Conservation (phyloP, 53 echinoderm and acorn worm genomes). For the Paracentrotus lividus region DNA sequence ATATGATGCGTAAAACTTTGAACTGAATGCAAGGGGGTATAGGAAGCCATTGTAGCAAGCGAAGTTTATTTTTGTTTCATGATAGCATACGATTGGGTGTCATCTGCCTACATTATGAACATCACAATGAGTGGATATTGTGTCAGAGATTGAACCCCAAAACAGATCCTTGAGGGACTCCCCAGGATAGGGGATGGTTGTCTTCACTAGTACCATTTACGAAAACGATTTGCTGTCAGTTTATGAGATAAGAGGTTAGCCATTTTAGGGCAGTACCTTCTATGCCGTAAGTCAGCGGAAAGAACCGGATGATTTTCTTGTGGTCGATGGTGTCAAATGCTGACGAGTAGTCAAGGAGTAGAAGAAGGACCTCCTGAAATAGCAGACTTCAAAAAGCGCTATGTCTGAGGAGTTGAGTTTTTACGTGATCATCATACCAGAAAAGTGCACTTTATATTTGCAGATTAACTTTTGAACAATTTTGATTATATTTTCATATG, state of each 20-base stretch:
- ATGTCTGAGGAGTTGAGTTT: too few species aligned
- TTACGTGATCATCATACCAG: too few species aligned
- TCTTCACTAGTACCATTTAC: neutral
- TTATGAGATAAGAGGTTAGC: neutral
- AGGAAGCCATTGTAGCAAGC: too few species aligned
- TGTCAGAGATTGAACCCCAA: neutral
- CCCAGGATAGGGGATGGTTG: neutral
- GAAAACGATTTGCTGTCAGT: neutral
- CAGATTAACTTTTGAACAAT: too few species aligned
- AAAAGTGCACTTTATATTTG: too few species aligned
- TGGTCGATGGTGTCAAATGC: neutral
- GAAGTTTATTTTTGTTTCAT: too few species aligned
- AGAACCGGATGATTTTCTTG: neutral
- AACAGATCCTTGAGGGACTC: neutral
- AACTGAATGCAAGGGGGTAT: too few species aligned
- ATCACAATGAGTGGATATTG: neutral
- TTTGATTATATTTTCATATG: too few species aligned
- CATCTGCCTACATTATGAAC: neutral
- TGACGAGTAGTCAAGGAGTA: neutral
- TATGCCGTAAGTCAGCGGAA: neutral
- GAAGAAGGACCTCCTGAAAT: neutral
- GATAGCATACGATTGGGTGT: neutral
- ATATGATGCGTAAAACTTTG: too few species aligned
- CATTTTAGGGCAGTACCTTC: neutral
- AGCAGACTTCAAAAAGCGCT: too few species aligned